phyloP scores from a whole-genome alignment of 2,113 vertebrate species.

The Oxygymnocypris stewartii region DNA sequence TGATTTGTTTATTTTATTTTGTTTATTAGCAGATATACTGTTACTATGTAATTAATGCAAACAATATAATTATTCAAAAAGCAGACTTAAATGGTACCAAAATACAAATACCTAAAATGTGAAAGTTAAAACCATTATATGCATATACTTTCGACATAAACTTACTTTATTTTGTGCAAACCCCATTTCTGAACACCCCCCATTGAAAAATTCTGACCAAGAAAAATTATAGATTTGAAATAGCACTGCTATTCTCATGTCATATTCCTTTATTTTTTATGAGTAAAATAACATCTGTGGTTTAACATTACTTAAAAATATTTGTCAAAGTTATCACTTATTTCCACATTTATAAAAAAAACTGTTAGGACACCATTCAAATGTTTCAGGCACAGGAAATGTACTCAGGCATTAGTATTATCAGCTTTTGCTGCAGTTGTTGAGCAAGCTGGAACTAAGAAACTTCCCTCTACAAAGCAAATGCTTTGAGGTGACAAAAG shows the following conservation, averaged over 20 bases:
- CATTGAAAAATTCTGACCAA: background rate
- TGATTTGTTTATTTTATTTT: no score
- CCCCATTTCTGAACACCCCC: no score
- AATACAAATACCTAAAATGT: background rate
- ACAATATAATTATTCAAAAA: background rate
- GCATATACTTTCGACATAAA: no score
- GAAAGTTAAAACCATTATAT: background rate
- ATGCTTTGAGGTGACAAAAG: slow-evolving; percentile 23
- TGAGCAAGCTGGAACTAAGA: slow-evolving; percentile 21
- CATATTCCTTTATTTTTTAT: background rate
- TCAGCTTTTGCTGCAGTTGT: background rate
- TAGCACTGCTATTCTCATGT: background rate
- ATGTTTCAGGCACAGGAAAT: background rate
- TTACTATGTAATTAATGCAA: background rate
- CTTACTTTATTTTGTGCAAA: no score
- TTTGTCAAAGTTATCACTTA: background rate
- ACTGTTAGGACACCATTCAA: background rate
- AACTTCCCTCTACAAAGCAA: slow-evolving; percentile 7
- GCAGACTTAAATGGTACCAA: background rate
- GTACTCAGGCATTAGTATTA: background rate
- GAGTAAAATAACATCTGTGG: background rate
- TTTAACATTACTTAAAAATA: background rate
- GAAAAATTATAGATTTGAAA: background rate
- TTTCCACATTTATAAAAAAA: background rate
- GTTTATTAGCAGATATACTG: background rate